Conservation (phyloP, 2,888 invertebrate genomes). For the Rapana venosa region DNA sequence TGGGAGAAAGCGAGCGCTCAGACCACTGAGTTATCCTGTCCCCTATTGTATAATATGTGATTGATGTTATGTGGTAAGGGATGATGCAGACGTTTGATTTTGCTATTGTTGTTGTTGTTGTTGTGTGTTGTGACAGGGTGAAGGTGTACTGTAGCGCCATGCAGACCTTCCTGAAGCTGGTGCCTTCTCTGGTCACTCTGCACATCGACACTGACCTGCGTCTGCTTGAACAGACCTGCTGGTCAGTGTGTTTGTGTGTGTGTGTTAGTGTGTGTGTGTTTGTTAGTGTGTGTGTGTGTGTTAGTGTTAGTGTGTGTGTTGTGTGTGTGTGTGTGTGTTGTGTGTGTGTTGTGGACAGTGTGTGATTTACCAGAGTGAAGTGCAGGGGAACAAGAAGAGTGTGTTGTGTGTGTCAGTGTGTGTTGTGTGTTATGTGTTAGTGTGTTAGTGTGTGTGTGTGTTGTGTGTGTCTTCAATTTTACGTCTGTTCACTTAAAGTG, state of each 20-base stretch:
- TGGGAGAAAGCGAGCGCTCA: too few species aligned
- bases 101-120: not conserved
- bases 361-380: too few species aligned
- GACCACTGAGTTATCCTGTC: too few species aligned
- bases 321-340: not conserved
- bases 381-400: too few species aligned
- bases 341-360: not conserved
- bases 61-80: too few species aligned
- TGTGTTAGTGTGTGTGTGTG: too few species aligned
- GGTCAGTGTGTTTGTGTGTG: not conserved
- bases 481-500: too few species aligned
- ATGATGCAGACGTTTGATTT: not conserved
- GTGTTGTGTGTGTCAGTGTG: not conserved
- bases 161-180: conserved; percentile 68
- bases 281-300: not conserved
- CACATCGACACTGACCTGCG: conserved; percentile 74
- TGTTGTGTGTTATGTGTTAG: not conserved
- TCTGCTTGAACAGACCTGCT: conserved; percentile 73
- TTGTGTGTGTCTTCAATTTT: not conserved
- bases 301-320: not conserved
- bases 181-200: conserved; percentile 71
- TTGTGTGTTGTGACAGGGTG: conserved; percentile 60
- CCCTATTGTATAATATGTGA: too few species aligned
- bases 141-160: conserved; percentile 63
- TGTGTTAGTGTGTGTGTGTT: not conserved